phyloP scores from a whole-genome alignment of 2,888 invertebrate species.

The Amorpha juglandis region DNA sequence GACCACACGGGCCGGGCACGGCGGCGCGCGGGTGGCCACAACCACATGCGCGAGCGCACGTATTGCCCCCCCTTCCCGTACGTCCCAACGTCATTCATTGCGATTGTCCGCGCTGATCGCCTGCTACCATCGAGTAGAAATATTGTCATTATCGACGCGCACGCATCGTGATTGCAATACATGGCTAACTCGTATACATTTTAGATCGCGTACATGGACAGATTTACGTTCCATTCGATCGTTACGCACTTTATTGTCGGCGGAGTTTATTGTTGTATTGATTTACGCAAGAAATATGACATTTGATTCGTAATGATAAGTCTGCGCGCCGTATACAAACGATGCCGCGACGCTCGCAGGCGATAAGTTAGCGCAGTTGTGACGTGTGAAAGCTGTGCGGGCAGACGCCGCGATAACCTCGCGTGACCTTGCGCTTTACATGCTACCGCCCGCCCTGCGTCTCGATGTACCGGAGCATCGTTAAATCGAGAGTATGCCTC shows the following conservation, averaged over 20 bases:
- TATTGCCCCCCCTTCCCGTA: slow-evolving; percentile 59
- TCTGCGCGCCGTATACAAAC: slow-evolving; percentile 18
- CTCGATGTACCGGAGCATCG: slow-evolving; percentile 19
- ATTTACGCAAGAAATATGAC: slow-evolving; percentile 47
- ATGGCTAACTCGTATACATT: slow-evolving; percentile 59
- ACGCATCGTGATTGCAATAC: slow-evolving; percentile 75
- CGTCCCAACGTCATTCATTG: slow-evolving; percentile 80
- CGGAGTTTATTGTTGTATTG: slow-evolving; percentile 46
- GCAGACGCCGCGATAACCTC: slow-evolving; percentile 66
- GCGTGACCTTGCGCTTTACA: slow-evolving; percentile 64
- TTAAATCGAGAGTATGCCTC: slow-evolving; percentile 32
- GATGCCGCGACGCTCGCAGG: slow-evolving; percentile 30
- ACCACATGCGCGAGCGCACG: slow-evolving; percentile 79
- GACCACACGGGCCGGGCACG: slow-evolving; percentile 84
- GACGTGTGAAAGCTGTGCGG: slow-evolving; percentile 65
- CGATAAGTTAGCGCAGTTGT: slow-evolving; percentile 45
- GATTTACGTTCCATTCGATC: slow-evolving; percentile 58
- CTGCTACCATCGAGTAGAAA: slow-evolving; percentile 78
- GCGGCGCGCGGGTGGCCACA: slow-evolving; percentile 83
- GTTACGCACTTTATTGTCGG: slow-evolving; percentile 49
- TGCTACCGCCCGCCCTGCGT: slow-evolving; percentile 45
- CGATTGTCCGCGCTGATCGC: slow-evolving; percentile 78
- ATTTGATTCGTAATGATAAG: slow-evolving; percentile 25
- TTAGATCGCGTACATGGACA: slow-evolving; percentile 49
- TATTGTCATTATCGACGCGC: slow-evolving; percentile 78